These are phyloP conservation scores for Lytechinus pictus DNA, from an alignment of 35 echinoderm and acorn worm genomes.

Conservation along the genomic window DNA sequence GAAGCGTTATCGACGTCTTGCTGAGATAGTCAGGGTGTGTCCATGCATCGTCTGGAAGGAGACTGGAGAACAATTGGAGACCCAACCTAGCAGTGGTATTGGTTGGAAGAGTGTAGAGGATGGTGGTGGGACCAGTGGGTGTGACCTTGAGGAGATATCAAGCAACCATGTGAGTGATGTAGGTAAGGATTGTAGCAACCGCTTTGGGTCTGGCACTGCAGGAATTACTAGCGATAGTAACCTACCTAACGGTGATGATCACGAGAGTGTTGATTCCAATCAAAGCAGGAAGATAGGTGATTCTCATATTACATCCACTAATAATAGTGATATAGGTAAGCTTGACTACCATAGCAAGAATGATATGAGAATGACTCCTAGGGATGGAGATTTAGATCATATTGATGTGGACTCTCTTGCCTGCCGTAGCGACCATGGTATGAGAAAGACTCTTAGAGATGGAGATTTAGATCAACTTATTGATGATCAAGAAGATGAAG, in stretches of 20 bases:
- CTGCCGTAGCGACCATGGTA: not conserved
- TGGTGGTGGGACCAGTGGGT: not conserved
- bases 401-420: not conserved
- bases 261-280: too few species aligned
- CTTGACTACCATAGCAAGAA: too few species aligned
- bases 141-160: not conserved
- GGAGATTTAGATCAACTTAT: not conserved
- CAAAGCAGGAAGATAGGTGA: too few species aligned
- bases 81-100: not conserved
- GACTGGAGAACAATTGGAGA: not conserved
- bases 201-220: not conserved
- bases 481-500: not conserved
- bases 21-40: not conserved
- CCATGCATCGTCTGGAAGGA: slow-evolving; percentile 41
- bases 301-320: too few species aligned
- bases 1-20: not conserved
- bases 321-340: too few species aligned
- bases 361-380: too few species aligned
- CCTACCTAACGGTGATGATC: not conserved
- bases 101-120: not conserved
- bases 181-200: not conserved
- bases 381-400: too few species aligned
- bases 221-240: not conserved
- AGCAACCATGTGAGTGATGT: not conserved
- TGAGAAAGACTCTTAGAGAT: not conserved